Base-by-base conservation (phyloP, 2,797 vertebrate species). In the Arvicola amphibius region DNA sequence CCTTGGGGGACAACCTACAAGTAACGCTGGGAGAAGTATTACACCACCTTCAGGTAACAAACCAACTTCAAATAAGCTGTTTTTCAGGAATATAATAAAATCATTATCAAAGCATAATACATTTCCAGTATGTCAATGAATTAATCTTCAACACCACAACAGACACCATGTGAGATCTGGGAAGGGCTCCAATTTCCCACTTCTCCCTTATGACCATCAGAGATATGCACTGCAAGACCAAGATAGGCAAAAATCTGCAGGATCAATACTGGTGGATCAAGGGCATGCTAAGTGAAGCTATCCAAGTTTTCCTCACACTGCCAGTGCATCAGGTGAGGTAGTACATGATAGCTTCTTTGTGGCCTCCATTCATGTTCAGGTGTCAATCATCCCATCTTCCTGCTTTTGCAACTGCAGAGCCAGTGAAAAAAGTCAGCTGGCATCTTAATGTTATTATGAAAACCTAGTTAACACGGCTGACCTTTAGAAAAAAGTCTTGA, bases 1-100 rank as follows among this genome's bases (percentile, higher is more conserved):
- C 84, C 32, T 16, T 67, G 32, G 23, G 40, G 23, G 88, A 63
- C 23, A 84, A 87, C 6, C 59, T 86, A 53, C n/a, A 43, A 74
- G 48, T 37, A 37, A 53, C 74, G 74, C 95, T 21, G 17, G 5
- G 27, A 25, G 2, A 90, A 92, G 80, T 79, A 48, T 81, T 37
- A 86, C 14, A 34, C 29, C 34, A 79, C 32, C 16, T 85, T 77
- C 79, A 81, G 5, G 37, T 40, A 59, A 67, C 40, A 94, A 86
- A 74, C 16, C 76, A 78, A 93, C 2, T 61, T 40, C 29, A 67
- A 76, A 12, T 32, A 8, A n/a, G 46, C 5, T 94, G 43, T 14
- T 83, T 96, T 79, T 67, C 74, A 76, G 86, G 12, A 86, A 76
- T 56, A 27, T 56, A 96, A 71, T 90, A 40, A 96, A 96, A 83